Base-by-base conservation (phyloP, 1,140 invertebrate genomes). In the Drosophila nebulosa region DNA sequence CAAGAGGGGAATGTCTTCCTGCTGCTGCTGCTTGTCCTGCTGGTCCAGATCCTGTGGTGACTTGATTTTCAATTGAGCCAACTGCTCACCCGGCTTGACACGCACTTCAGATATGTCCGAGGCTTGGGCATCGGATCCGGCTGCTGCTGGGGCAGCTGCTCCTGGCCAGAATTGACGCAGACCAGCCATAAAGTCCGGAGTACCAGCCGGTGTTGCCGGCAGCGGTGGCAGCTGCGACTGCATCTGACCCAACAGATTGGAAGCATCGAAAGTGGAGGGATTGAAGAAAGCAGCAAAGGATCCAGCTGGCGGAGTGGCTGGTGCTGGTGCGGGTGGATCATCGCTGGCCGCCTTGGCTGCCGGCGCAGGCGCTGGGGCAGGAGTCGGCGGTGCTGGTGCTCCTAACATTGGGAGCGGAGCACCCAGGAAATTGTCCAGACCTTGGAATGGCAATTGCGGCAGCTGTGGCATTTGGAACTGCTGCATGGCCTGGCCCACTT, bases 21-120 rank as follows among this genome's bases (percentile, higher is more conserved):
- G 32, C 22, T 77, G n/a, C n/a, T n/a, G n/a, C 42, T 18, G n/a
- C n/a, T 60, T 21, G 36, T 53, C 55, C 55, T 67, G 32, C 55
- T 67, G 32, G 12, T 74, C 27, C 35, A 27, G 46, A n/a, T 71
- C 60, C 16, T 71, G 35, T 0, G 79, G 58, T 0, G 79, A 18
- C 9, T 79, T 69, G 4, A 84, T 71, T 61, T 85, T 84, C 21
- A 56, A 39, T 50, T 84, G 72, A 1, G 75, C 72, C 35, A 66
- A 1, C 22, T 79, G 64, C 0, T 66, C 65, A 16, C 73, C 60
- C 2, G 39, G 46, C 27, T 69, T 78, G 0, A 90, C 89, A 16
- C 89, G 73, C 24, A 90, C 85, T 61, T 90, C 89, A 7, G 76
- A 81, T 12, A 90, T 88, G 7, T 90, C 75, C 0, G 89, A 90